phyloP scores from a whole-genome alignment of 2,888 invertebrate species.

The Eurytoma californica region DNA sequence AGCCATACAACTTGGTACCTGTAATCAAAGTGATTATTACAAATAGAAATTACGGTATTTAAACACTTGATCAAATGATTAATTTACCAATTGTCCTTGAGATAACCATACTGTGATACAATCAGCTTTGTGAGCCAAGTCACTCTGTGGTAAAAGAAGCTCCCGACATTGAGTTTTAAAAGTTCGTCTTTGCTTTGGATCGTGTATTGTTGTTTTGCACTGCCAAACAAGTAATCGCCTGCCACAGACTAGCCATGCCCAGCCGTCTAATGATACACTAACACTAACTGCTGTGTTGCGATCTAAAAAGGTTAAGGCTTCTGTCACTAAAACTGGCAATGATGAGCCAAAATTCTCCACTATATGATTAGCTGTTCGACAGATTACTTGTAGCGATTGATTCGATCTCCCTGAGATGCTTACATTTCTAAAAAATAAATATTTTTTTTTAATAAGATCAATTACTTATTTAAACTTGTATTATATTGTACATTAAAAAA shows the following conservation, averaged over 20 bases:
- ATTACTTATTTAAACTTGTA: neutral
- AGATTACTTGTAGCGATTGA: constrained; percentile 85
- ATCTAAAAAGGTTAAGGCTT: constrained; percentile 89
- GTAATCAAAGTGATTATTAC: neutral
- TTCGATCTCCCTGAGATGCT: constrained; percentile 80
- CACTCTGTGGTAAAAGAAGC: constrained; percentile 91
- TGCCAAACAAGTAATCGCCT: constrained; percentile 92
- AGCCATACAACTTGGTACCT: constrained; percentile 90
- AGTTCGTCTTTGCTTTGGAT: constrained; percentile 72
- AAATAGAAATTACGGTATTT: neutral
- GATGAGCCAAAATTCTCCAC: constrained; percentile 89
- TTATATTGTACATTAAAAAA: too few relatives aligned
- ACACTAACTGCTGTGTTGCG: constrained; percentile 80
- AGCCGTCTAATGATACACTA: constrained; percentile 82
- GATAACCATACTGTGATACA: constrained; percentile 84
- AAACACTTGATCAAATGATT: neutral
- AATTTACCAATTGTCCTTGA: constrained; percentile 76
- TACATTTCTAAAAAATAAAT: constrained; percentile 61
- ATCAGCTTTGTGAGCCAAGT: constrained; percentile 92
- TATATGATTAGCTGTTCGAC: constrained; percentile 84
- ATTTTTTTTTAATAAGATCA: constrained; percentile 6
- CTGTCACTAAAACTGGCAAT: constrained; percentile 91
- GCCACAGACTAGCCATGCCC: constrained; percentile 92
- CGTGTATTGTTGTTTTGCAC: constrained; percentile 77
- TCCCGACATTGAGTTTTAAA: constrained; percentile 86